These are phyloP conservation scores for Corydoras maculifer DNA, from an alignment of 2,113 vertebrate species.

Conservation along the genomic window DNA sequence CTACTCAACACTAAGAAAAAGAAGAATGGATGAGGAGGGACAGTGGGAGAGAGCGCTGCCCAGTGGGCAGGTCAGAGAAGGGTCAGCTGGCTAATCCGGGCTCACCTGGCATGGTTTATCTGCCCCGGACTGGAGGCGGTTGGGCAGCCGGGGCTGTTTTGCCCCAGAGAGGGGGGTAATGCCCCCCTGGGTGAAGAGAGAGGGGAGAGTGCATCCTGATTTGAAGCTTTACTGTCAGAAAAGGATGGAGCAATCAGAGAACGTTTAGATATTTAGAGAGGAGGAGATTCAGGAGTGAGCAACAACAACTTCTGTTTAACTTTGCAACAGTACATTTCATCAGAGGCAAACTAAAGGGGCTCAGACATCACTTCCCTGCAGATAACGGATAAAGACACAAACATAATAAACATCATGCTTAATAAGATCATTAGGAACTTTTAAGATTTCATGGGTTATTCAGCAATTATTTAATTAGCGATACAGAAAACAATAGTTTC, in stretches of 20 bases:
- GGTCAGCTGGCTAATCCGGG: slow-evolving; percentile 37
- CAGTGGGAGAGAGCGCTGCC: background rate
- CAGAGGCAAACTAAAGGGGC: too few species aligned
- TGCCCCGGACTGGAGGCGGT: slow-evolving; percentile 78
- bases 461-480: too few species aligned
- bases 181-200: slow-evolving; percentile 73
- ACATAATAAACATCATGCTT: too few species aligned
- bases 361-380: too few species aligned
- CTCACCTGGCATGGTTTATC: slow-evolving; percentile 77
- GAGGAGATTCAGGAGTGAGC: background rate
- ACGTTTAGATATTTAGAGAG: background rate
- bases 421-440: too few species aligned
- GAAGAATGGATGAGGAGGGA: slow-evolving; percentile 30
- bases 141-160: slow-evolving; percentile 68
- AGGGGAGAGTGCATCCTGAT: slow-evolving; percentile 80
- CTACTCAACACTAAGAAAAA: slow-evolving; percentile 5
- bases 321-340: too few species aligned
- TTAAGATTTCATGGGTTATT: too few species aligned
- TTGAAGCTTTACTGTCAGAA: slow-evolving; percentile 71
- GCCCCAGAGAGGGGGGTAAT: slow-evolving; percentile 75
- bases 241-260: slow-evolving; percentile 34
- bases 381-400: too few species aligned
- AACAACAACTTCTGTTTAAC: too few species aligned
- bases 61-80: slow-evolving; percentile 6
- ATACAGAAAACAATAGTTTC: too few species aligned